Percentiles rank a stretch among this genome's conserved stretches.
phyloP scores from a whole-genome alignment of 2,797 vertebrate genomes.

The Arnoldichthys spilopterus region DNA sequence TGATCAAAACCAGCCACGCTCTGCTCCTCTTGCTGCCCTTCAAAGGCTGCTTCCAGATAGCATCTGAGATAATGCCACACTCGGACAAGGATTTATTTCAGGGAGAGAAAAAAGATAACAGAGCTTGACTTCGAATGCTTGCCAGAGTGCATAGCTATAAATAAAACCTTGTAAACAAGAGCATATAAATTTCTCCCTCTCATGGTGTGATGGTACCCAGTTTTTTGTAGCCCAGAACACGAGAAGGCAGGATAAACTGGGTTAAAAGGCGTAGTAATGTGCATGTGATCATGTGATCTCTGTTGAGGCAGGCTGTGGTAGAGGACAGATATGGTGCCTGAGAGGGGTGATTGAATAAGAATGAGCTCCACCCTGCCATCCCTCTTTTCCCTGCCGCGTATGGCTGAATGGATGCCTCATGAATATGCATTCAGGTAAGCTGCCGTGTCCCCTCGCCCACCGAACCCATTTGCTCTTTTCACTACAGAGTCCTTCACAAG shows the following conservation, averaged over 20 bases:
- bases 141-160: conserved; percentile 44
- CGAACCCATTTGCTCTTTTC: conserved; percentile 70
- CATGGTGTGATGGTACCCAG: conserved; percentile 12
- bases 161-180: conserved; percentile 45
- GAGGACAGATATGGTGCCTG: conserved; percentile 22
- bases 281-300: conserved; percentile 51
- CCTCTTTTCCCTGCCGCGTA: conserved; percentile 63
- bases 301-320: conserved; percentile 28
- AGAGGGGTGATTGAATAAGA: conserved; percentile 44
- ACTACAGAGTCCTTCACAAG: conserved; percentile 67
- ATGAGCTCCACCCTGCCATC: conserved; percentile 37
- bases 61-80: conserved; percentile 49
- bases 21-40: conserved; percentile 38
- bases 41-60: conserved; percentile 52
- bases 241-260: conserved; percentile 28
- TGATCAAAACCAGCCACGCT: conserved; percentile 55
- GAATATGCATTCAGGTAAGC: conserved; percentile 78
- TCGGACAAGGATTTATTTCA: conserved; percentile 52
- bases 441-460: conserved; percentile 67
- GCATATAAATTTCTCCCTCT: conserved; percentile 7
- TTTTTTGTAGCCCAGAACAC: background rate
- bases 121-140: conserved; percentile 37
- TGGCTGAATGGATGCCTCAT: conserved; percentile 73
- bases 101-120: conserved; percentile 50
- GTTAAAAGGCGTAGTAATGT: conserved; percentile 46